Percentiles rank a stretch among this genome's conserved stretches.
phyloP scores from a whole-genome alignment of 2,888 invertebrate genomes.

The Heteropelma amictum region DNA sequence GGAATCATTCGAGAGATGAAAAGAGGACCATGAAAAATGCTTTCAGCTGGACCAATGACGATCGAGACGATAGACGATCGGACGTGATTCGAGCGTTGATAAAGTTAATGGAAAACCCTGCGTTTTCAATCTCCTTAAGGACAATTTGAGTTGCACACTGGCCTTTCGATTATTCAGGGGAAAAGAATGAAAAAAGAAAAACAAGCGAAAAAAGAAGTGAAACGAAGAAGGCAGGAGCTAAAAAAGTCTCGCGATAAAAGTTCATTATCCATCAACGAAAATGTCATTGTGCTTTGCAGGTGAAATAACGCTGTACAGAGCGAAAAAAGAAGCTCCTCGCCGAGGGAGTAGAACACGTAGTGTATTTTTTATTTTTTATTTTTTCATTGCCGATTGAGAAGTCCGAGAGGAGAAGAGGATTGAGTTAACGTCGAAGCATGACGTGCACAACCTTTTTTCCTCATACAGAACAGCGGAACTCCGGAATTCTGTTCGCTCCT shows the following conservation, averaged over 20 bases:
- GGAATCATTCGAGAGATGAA: too few species aligned
- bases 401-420: slow-evolving; percentile 38
- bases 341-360: slow-evolving; percentile 40
- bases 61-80: too few species aligned
- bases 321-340: slow-evolving; percentile 14
- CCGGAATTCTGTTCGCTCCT: slow-evolving; percentile 18
- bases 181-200: neutral
- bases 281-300: neutral
- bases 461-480: too few species aligned
- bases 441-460: slow-evolving; percentile 28
- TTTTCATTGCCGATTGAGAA: slow-evolving; percentile 39
- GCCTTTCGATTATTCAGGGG: too few species aligned
- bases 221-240: neutral
- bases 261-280: neutral
- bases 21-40: too few species aligned
- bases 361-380: too few species aligned
- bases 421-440: slow-evolving; percentile 38
- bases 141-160: too few species aligned
- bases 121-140: too few species aligned
- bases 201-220: neutral
- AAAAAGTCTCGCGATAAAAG: too few species aligned
- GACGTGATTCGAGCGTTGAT: too few species aligned
- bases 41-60: too few species aligned
- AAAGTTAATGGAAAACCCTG: too few species aligned
- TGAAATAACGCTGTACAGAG: slow-evolving; percentile 14